Evolutionary conservation across 2,797 vertebrate species (phyloP), one percentile per base, ranked within the genome.

Genomic region (Macrochelys suwanniensis): DNA sequence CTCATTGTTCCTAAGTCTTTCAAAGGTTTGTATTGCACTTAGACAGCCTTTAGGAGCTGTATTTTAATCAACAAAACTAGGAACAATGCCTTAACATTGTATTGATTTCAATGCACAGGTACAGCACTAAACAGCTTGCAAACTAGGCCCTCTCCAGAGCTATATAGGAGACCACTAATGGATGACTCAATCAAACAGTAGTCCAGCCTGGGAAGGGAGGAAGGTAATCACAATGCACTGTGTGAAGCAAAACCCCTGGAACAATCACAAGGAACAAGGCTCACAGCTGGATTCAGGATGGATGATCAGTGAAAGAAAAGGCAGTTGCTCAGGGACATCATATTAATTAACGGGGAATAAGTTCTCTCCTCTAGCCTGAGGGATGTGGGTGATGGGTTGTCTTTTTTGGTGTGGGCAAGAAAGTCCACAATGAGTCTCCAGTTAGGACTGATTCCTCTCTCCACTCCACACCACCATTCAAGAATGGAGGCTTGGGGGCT

Each of bases 61-160:
- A 82, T 85, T 93, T 95, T 90, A 94, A 94, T 31, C n/a, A 88
- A 51, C 28, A 51, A 57, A 85, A 84, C 28, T 92, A 84, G 90
- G 45, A 93, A 47, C 1, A 92, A 50, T 77, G 54, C 37, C 49
- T 10, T 77, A 71, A 71, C n/a, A 5, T 68, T 33, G 54, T 61
- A 25, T n/a, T 84, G 50, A 11, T 3, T 87, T 94, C 56, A 77
- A 10, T 25, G 49, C 74, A 85, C 47, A 80, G 74, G 37, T 25
- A 37, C 0, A 85, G 25, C 25, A 80, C 33, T 42, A 42, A 93
- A 89, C 95, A 54, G 19, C 3, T 47, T 78, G 83, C 33, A 91
- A 85, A 84, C 0, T 0, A 16, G 80, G 88, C 21, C 28, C 11
- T 89, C 85, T 50, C 54, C 82, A 80, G 26, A 28, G 31, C 51